Evolutionary conservation across 1,140 invertebrate species (phyloP).

Genomic region (Diorhabda carinulata): DNA sequence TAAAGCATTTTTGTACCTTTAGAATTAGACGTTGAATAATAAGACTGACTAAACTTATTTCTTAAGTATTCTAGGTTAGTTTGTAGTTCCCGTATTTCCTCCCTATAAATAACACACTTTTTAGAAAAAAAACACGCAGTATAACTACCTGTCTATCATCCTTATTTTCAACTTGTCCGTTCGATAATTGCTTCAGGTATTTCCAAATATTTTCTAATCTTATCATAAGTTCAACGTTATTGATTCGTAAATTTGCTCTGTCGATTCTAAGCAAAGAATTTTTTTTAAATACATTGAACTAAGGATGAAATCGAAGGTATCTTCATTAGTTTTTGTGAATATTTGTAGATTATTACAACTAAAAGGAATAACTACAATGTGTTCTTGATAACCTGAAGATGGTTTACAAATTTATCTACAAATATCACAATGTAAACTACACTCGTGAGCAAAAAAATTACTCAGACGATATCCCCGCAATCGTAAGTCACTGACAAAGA

Average conservation of each 20-base stretch:
- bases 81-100: conserved; percentile 56
- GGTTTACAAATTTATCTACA: too few relatives aligned
- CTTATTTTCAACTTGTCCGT: conserved; percentile 6
- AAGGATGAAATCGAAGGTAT: too few relatives aligned
- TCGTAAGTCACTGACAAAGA: too few relatives aligned
- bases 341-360: too few relatives aligned
- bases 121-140: conserved; percentile 1
- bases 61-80: conserved; percentile 54
- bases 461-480: too few relatives aligned
- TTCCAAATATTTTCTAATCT: conserved; percentile 37
- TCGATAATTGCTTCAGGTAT: conserved; percentile 35
- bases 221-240: conserved; percentile 45
- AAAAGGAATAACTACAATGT: too few relatives aligned
- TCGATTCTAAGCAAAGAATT: conserved; percentile 27
- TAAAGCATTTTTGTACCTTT: conserved; percentile 31
- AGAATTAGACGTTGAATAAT: conserved; percentile 29
- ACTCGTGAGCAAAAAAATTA: too few relatives aligned
- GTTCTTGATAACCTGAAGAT: too few relatives aligned
- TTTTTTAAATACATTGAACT: too few relatives aligned
- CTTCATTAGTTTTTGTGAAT: too few relatives aligned
- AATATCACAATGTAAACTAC: too few relatives aligned
- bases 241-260: conserved; percentile 39
- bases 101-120: conserved; percentile 44
- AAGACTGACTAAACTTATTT: conserved; percentile 48
- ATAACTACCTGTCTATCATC: conserved; percentile 10